Conservation (phyloP, 2,888 invertebrate species). For the Sinotaia quadrata region DNA sequence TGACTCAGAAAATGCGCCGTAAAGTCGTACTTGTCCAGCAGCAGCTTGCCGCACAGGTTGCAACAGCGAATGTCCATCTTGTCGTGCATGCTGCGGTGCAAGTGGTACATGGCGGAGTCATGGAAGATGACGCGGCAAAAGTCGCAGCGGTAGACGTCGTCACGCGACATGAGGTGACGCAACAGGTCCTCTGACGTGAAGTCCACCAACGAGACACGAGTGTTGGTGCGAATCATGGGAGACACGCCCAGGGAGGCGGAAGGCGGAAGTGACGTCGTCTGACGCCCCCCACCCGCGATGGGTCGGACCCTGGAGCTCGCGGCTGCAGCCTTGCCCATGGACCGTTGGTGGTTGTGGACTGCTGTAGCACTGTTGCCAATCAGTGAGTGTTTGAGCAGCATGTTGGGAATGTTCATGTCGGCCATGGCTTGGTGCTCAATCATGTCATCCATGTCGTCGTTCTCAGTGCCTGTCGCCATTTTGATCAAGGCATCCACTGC, state of each 20-base stretch:
- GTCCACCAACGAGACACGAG: conserved; percentile 48
- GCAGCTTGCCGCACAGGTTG: conserved; percentile 51
- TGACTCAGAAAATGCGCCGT: conserved; percentile 53
- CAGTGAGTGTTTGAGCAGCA: conserved; percentile 10
- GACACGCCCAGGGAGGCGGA: background rate
- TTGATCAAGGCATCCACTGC: conserved; percentile 20
- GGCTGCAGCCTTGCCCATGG: conserved; percentile 1
- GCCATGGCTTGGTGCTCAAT: background rate
- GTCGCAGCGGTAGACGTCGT: conserved; percentile 52
- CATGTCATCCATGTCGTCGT: conserved; percentile 3
- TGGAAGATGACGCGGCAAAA: conserved; percentile 54
- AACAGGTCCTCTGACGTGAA: conserved; percentile 50
- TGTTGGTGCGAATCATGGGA: conserved; percentile 42
- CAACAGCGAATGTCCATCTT: conserved; percentile 56
- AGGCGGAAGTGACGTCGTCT: background rate
- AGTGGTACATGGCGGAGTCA: conserved; percentile 56
- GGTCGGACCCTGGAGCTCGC: too few relatives aligned
- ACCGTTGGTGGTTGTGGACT: background rate
- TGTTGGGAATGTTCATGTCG: conserved; percentile 8
- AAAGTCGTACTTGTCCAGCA: conserved; percentile 52
- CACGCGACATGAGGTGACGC: conserved; percentile 51
- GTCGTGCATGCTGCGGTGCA: conserved; percentile 57
- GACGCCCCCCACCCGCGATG: conserved; percentile 10
- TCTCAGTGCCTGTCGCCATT: conserved; percentile 21
- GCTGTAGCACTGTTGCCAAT: background rate